These are phyloP conservation scores for Pitangus sulphuratus DNA, from an alignment of 2,797 vertebrate genomes.

Conservation along the genomic window DNA sequence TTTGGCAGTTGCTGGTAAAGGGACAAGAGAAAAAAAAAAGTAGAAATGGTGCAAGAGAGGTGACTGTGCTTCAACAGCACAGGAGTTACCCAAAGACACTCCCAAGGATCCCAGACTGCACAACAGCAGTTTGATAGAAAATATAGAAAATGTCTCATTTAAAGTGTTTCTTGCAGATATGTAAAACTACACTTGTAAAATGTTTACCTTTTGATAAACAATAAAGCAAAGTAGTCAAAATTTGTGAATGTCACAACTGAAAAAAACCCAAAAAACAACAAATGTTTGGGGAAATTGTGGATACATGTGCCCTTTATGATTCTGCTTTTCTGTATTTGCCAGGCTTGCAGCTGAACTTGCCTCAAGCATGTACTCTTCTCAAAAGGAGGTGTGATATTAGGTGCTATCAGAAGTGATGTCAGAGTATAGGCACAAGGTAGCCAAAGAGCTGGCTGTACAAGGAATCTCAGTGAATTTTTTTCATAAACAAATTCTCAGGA, in stretches of 20 bases:
- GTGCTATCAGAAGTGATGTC: background rate
- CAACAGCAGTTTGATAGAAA: background rate
- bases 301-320: background rate
- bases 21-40: background rate
- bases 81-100: background rate
- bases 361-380: background rate
- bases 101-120: background rate
- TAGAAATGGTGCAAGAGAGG: background rate
- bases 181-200: background rate
- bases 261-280: background rate
- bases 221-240: background rate
- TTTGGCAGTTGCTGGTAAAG: background rate
- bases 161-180: background rate
- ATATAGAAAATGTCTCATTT: background rate
- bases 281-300: background rate
- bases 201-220: background rate
- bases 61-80: background rate
- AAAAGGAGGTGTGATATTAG: background rate
- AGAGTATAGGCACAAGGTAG: accelerated
- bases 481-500: background rate
- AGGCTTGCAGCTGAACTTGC: background rate
- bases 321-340: background rate
- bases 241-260: background rate
- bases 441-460: background rate
- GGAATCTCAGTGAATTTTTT: background rate